phyloP scores from a whole-genome alignment of 1,140 invertebrate species.

The Venustaconcha ellipsiformis region DNA sequence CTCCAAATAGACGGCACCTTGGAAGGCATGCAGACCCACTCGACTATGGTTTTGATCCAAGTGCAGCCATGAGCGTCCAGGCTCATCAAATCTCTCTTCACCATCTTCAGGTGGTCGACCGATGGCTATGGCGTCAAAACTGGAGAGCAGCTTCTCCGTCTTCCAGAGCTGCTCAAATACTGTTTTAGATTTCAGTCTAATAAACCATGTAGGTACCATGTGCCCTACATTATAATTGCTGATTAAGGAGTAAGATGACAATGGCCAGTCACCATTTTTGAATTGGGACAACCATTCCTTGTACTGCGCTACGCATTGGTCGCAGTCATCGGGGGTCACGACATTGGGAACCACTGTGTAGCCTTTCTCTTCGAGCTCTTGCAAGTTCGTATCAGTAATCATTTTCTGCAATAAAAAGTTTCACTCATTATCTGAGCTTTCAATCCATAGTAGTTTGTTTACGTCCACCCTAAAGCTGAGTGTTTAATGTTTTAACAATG shows the following conservation, averaged over 20 bases:
- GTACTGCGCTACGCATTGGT: slow-evolving; percentile 29
- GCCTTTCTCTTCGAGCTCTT: slow-evolving; percentile 24
- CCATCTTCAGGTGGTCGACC: slow-evolving; percentile 35
- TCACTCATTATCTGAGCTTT: neutral
- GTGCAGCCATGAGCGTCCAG: slow-evolving; percentile 44
- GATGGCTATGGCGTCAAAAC: slow-evolving; percentile 43
- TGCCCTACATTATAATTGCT: slow-evolving; percentile 35
- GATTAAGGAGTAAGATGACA: slow-evolving; percentile 25
- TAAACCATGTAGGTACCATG: slow-evolving; percentile 33
- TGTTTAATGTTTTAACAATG: too few relatives aligned
- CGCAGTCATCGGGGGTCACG: slow-evolving; percentile 29
- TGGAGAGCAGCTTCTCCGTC: slow-evolving; percentile 41
- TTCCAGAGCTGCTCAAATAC: slow-evolving; percentile 42
- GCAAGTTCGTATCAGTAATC: slow-evolving; percentile 16
- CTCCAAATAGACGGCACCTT: slow-evolving; percentile 53
- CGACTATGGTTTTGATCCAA: slow-evolving; percentile 43
- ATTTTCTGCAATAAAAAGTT: slow-evolving; percentile 5
- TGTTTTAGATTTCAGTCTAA: slow-evolving; percentile 35
- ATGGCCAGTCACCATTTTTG: slow-evolving; percentile 25
- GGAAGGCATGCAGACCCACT: slow-evolving; percentile 50
- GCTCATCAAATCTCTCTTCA: slow-evolving; percentile 26
- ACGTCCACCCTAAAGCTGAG: neutral
- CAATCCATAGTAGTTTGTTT: neutral
- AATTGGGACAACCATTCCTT: slow-evolving; percentile 33
- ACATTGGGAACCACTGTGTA: slow-evolving; percentile 32